phyloP scores from a whole-genome alignment of 2,888 invertebrate genomes.

The Cenopis cana region DNA sequence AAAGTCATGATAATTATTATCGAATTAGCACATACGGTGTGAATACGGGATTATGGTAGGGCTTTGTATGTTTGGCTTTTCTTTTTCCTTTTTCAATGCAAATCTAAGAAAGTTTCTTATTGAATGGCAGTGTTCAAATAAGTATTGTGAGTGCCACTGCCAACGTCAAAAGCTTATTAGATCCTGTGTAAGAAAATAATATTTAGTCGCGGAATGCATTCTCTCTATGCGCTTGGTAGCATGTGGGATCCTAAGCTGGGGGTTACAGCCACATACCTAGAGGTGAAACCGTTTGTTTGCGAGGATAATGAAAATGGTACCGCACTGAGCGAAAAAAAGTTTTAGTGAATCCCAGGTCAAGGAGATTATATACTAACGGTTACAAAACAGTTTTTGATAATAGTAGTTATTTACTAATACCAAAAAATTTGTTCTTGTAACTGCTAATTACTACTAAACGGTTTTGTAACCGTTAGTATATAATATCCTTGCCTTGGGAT shows the following conservation, averaged over 20 bases:
- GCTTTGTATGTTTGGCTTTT: slow-evolving; percentile 17
- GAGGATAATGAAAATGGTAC: not conserved
- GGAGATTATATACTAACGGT: too few species aligned
- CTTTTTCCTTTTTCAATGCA: slow-evolving; percentile 8
- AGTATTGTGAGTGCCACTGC: not conserved
- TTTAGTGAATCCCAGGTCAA: too few species aligned
- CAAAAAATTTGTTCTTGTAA: too few species aligned
- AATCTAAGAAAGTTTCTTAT: slow-evolving; percentile 1
- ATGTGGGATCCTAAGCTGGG: not conserved
- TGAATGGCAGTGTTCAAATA: not conserved
- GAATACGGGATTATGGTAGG: slow-evolving; percentile 29
- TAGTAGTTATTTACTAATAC: too few species aligned
- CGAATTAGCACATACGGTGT: slow-evolving; percentile 41
- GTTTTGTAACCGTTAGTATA: too few species aligned
- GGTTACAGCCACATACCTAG: not conserved
- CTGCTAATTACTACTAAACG: too few species aligned
- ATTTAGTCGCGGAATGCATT: not conserved
- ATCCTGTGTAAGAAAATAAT: not conserved
- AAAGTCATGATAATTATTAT: slow-evolving; percentile 44
- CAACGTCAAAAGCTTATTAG: not conserved
- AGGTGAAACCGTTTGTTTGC: not conserved
- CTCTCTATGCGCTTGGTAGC: not conserved
- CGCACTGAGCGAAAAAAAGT: not conserved
- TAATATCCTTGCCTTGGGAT: too few species aligned
- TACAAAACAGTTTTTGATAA: too few species aligned